Conservation (phyloP, 1,140 invertebrate genomes). For the Trachelipus rathkii region DNA sequence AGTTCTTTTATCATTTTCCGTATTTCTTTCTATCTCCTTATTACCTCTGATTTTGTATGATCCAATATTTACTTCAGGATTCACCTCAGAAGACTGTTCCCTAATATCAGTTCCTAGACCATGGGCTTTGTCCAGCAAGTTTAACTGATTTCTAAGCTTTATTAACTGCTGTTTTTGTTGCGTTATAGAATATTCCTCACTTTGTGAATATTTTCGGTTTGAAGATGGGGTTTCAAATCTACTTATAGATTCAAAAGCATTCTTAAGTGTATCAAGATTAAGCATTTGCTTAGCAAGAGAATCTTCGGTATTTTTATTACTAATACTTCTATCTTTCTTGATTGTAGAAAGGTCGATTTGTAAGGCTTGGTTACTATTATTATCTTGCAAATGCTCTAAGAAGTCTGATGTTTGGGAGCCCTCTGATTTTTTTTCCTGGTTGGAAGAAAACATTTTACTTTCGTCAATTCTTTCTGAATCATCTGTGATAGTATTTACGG, state of each 20-base stretch:
- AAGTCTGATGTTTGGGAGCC: too few relatives aligned
- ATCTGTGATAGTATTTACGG: not conserved
- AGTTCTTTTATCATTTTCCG: too few relatives aligned
- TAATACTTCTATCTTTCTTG: not conserved
- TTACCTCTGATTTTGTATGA: not conserved
- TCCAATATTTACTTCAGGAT: not conserved
- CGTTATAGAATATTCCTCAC: not conserved
- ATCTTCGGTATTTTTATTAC: not conserved
- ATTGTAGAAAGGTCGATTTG: not conserved
- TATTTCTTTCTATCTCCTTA: too few relatives aligned
- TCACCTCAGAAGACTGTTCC: not conserved
- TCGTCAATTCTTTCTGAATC: not conserved
- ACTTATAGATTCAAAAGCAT: not conserved
- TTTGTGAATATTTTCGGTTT: not conserved
- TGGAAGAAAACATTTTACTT: too few relatives aligned
- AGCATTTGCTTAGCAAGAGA: not conserved
- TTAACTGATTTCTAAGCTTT: not conserved
- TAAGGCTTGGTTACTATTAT: not conserved
- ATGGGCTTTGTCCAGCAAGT: not conserved
- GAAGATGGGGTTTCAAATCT: not conserved
- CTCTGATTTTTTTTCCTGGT: too few relatives aligned
- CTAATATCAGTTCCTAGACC: not conserved
- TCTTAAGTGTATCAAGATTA: not conserved
- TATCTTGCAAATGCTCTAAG: too few relatives aligned
- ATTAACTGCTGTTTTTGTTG: conserved; percentile 2